Evolutionary conservation across 2,113 vertebrate species (phyloP).

Genomic region (Solea solea): DNA sequence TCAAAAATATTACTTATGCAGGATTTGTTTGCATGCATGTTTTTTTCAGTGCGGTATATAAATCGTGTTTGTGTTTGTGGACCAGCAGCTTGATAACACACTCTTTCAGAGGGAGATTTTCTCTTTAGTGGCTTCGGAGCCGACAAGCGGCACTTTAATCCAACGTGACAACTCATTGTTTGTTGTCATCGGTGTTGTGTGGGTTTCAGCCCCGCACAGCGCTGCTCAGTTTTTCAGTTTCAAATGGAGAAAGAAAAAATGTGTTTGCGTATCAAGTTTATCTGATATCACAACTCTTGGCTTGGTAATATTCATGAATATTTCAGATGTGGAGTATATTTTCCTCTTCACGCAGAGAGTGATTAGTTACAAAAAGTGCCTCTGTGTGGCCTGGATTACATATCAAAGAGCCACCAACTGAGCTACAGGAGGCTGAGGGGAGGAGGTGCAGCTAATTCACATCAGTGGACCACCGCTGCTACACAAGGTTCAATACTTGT

Average conservation of each 20-base stretch:
- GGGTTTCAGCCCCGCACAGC: not conserved
- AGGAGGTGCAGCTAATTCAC: conserved; percentile 32
- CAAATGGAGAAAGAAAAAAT: conserved; percentile 1
- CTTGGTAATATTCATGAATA: conserved; percentile 16
- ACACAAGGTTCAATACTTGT: conserved; percentile 21
- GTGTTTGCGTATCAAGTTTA: not conserved
- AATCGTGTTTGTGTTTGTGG: not conserved
- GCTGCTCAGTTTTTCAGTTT: not conserved
- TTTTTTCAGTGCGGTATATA: not conserved
- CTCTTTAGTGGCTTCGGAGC: conserved; percentile 17
- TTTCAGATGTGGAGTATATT: not conserved
- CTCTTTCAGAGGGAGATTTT: conserved; percentile 28
- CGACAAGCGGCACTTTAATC: conserved; percentile 33
- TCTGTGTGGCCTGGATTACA: conserved; percentile 18
- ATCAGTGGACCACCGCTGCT: conserved; percentile 32
- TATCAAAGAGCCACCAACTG: conserved; percentile 38
- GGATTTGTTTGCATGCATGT: too few relatives aligned
- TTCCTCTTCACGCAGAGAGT: not conserved
- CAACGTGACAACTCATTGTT: conserved; percentile 29
- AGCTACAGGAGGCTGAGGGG: conserved; percentile 32
- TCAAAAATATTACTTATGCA: too few relatives aligned
- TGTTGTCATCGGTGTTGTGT: conserved; percentile 11
- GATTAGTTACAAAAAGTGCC: conserved; percentile 34
- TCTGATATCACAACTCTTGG: not conserved
- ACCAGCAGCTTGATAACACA: conserved; percentile 17